Base-by-base conservation (phyloP, 1,140 invertebrate species). In the Eufriesea mexicana region DNA sequence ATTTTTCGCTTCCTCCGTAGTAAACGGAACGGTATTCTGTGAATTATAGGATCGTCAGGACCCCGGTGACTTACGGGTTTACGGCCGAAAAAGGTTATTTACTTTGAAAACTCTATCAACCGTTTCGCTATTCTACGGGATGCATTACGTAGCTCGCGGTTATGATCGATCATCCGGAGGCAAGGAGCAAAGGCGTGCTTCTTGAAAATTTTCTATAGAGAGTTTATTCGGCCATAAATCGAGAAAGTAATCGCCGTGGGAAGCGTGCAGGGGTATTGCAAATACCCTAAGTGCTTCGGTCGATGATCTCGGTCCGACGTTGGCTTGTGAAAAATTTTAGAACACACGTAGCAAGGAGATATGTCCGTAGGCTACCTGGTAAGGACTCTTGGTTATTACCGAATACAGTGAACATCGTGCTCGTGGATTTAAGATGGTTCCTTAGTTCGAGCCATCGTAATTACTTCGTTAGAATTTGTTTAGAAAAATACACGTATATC, bases 171-270 rank as follows among this genome's bases (percentile, higher is more conserved):
- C 68, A 66, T 73, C 59, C 68, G 14, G 35, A 18, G 8, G 57
- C 57, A 54, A 18, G 57, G 9, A 20, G 25, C 28, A n/a, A 54
- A 70, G 72, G 20, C 5, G 57, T 51, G 35, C 66, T 28, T 70
- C 73, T 51, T 62, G 55, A 70, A 76, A 80, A 80, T 80, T 80
- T 73, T 73, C 70, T 73, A 73, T 66, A 35, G 59, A 25, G 78
- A 80, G 68, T 80, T 80, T 80, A 73, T 73, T 55, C 68, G 68
- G 61, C 28, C 79, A 80, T 80, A 80, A 80, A 80, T 80, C 79
- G 28, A 42, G 61, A 28, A 73, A 66, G 79, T 80, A 80, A 80
- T 80, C 79, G 79, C 70, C 70, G 59, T 64, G 18, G 79, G 49
- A 66, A 55, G 55, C 16, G 28, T n/a, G 49, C 28, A 28, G 62